These are phyloP conservation scores for Periophthalmus modestus DNA, from an alignment of 2,113 vertebrate genomes.

Conservation along the genomic window DNA sequence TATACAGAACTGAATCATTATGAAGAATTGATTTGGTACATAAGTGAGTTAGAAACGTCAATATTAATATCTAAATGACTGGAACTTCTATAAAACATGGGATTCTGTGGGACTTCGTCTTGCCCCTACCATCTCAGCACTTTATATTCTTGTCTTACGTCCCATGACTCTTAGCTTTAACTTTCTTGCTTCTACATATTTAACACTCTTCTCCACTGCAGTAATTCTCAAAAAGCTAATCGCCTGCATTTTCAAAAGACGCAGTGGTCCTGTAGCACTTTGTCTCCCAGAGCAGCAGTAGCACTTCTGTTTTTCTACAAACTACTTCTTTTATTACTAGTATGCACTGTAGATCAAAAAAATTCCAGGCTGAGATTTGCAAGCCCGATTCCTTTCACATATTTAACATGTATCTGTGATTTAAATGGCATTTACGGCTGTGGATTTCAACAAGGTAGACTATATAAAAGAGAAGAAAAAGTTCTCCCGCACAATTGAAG, in stretches of 20 bases:
- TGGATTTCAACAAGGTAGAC: slow-evolving; percentile 26
- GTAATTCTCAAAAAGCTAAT: slow-evolving; percentile 22
- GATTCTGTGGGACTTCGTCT: not conserved
- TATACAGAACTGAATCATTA: not conserved
- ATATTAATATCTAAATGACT: not conserved
- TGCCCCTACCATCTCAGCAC: not conserved
- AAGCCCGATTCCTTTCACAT: slow-evolving; percentile 20
- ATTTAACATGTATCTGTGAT: slow-evolving; percentile 25
- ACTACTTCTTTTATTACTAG: slow-evolving; percentile 45
- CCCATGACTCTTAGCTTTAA: not conserved
- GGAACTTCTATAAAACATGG: not conserved
- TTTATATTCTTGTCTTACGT: not conserved
- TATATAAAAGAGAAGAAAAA: slow-evolving; percentile 39
- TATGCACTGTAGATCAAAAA: slow-evolving; percentile 19
- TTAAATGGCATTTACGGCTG: slow-evolving; percentile 47
- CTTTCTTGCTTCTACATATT: slow-evolving; percentile 27
- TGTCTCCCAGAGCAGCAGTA: slow-evolving; percentile 22
- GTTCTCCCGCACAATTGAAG: slow-evolving; percentile 45
- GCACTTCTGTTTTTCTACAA: slow-evolving; percentile 19
- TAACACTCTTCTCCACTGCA: slow-evolving; percentile 31
- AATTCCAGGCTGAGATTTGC: slow-evolving; percentile 3
- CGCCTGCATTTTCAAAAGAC: slow-evolving; percentile 36
- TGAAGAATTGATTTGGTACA: not conserved
- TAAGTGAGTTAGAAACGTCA: not conserved
- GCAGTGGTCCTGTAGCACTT: slow-evolving; percentile 6